Evolutionary conservation across 1,140 invertebrate species (phyloP).

Genomic region (Apis mellifera): DNA sequence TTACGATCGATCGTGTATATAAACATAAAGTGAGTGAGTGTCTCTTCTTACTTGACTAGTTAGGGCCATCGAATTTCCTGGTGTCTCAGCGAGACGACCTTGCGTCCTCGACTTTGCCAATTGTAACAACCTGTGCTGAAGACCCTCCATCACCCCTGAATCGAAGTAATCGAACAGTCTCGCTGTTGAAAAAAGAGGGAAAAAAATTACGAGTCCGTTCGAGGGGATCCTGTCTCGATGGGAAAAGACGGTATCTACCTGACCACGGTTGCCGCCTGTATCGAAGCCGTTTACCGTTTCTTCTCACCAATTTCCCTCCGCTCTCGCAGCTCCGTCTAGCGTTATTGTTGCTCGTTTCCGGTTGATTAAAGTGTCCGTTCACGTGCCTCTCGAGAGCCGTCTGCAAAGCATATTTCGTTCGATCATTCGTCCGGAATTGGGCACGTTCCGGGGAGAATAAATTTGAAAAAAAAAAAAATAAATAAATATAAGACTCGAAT

Average conservation of each 20-base stretch:
- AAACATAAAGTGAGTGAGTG: too few relatives aligned
- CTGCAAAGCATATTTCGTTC: slow-evolving; percentile 81
- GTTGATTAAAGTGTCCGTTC: slow-evolving; percentile 93
- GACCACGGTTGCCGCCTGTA: slow-evolving; percentile 92
- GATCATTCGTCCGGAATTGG: slow-evolving; percentile 41
- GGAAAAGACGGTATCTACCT: slow-evolving; percentile 80
- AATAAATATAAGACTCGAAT: not conserved
- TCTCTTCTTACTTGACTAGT: slow-evolving; percentile 83
- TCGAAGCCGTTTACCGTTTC: slow-evolving; percentile 92
- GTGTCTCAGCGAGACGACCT: slow-evolving; percentile 80
- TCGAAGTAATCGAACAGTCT: slow-evolving; percentile 95
- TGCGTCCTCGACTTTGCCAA: slow-evolving; percentile 84
- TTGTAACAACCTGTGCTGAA: slow-evolving; percentile 86
- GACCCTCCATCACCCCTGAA: slow-evolving; percentile 91
- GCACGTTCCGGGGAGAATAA: slow-evolving; percentile 52
- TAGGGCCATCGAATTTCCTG: slow-evolving; percentile 83
- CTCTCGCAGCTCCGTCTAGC: slow-evolving; percentile 86
- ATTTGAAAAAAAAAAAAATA: too few relatives aligned
- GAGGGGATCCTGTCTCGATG: not conserved
- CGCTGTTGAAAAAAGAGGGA: slow-evolving; percentile 79
- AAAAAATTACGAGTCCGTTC: not conserved
- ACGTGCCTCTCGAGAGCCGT: slow-evolving; percentile 94
- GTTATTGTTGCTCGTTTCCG: slow-evolving; percentile 83
- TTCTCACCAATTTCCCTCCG: slow-evolving; percentile 88
- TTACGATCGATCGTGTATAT: too few relatives aligned